Evolutionary conservation across 35 echinoderm and acorn worm species (phyloP), one percentile per base, ranked within the genome.

Genomic region (Ophioderma brevispina): DNA sequence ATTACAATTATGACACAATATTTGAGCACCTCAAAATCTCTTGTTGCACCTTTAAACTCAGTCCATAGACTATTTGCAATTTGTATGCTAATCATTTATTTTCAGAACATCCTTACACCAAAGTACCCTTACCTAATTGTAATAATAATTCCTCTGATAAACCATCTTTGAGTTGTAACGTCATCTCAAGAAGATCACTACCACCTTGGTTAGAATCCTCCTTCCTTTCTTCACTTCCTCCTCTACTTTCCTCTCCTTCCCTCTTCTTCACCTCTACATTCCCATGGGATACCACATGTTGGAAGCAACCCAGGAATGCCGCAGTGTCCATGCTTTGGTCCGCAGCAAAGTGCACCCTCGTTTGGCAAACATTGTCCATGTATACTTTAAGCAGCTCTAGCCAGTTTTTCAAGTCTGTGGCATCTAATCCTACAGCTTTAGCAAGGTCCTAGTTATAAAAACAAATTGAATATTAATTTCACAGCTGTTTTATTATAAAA

Each of bases 271-370:
- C 76, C 59, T 87, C 86, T 19, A 55, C 82, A 59, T 85, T 49
- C 15, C 35, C 83, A 25, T 70, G 59, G 15, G 59, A 70, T 38
- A 96, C 91, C 13, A 84, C 70, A 38, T 90, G 81, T 79, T 94
- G 86, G 63, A 98, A 98, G 81, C 96, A 98, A 35, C 92, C 84
- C 36, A 98, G 50, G 46, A 98, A 98, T 36, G 90, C 89, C 1
- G 96, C 55, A 0, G 90, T 81, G 39, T 98, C 96, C 78, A 98
- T 90, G 43, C 37, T 37, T 4, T 87, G 52, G 34, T 94, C 92
- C 2, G 80, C 32, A 23, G 90, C 86, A 84, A 98, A 98, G 63
- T 92, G 92, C n/a, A 98, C 96, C 77, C 89, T 98, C 2, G 89
- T 76, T 40, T 86, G 56, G 39, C 83, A 81, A 13, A 81, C 84